A percentile compares a stretch with the other conserved stretches of the same genome.
These are phyloP conservation scores for Drosophila flavopinicola DNA, from an alignment of 2,888 invertebrate species.

Conservation along the genomic window DNA sequence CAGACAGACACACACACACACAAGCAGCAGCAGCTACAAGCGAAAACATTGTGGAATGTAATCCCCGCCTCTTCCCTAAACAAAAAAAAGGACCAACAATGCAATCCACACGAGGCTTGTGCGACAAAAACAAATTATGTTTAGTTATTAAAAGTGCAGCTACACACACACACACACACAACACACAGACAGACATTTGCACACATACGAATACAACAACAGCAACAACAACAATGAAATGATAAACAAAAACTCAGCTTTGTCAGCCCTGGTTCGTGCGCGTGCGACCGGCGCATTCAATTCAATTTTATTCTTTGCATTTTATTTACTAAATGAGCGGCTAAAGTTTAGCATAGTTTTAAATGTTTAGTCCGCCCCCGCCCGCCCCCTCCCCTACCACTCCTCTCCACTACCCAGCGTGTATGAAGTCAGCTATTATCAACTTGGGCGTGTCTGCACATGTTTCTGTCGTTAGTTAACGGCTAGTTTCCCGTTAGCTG, in stretches of 20 bases:
- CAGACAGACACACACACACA: slow-evolving; percentile 18
- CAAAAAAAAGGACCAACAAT: slow-evolving; percentile 34
- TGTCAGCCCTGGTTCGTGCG: slow-evolving; percentile 32
- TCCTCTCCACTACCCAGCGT: neutral
- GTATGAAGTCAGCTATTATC: neutral
- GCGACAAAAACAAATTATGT: slow-evolving; percentile 5
- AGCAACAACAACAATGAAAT: slow-evolving; percentile 4
- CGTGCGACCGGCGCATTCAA: slow-evolving; percentile 39
- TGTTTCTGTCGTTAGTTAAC: slow-evolving; percentile 25
- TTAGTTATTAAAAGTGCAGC: slow-evolving; percentile 22
- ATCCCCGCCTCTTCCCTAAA: neutral
- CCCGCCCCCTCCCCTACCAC: neutral
- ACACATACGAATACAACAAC: slow-evolving; percentile 18
- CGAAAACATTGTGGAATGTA: slow-evolving; percentile 19
- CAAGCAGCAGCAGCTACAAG: slow-evolving; percentile 26
- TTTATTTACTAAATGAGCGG: slow-evolving; percentile 70
- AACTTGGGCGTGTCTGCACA: slow-evolving; percentile 19
- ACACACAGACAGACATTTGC: slow-evolving; percentile 35
- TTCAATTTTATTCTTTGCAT: slow-evolving; percentile 70
- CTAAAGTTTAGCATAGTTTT: slow-evolving; percentile 60
- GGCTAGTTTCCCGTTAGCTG: slow-evolving; percentile 5
- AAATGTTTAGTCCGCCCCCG: slow-evolving; percentile 53
- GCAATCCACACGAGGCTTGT: slow-evolving; percentile 18
- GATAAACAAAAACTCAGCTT: slow-evolving; percentile 29
- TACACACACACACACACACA: slow-evolving; percentile 34